Evolutionary conservation across 2,888 invertebrate genomes (phyloP), one percentile per base, ranked within the genome.

Genomic region (Polyommatus icarus): DNA sequence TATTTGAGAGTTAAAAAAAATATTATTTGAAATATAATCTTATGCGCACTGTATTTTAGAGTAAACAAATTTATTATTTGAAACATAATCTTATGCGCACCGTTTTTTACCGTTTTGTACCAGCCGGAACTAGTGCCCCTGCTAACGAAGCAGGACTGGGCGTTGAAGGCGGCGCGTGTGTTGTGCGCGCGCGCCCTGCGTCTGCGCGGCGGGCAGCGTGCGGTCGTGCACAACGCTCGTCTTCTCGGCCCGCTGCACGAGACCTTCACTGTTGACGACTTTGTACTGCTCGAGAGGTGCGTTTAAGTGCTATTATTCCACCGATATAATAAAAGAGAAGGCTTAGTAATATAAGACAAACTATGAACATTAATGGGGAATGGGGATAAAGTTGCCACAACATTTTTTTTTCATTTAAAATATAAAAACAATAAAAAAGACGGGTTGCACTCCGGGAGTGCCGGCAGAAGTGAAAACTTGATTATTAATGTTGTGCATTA

Each of bases 201-300:
- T 54, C 90, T 99, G 80, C 87, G 89, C 0, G 93, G 95, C 18
- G 96, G 97, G 4, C 95, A 95, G 76, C 95, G 96, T 80, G 97
- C 97, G 0, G 92, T 99, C 4, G 94, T 99, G 20, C 96, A 97
- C 78, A 99, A 99, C 93, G 98, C 99, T 15, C 95, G 98, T 80
- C 95, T 99, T 54, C 94, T 98, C 78, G 99, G 99, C 0, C 98
- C 99, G 0, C 92, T 99, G 8, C 92, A 95, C 32, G 99, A 99
- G 87, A 90, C 91, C 32, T 98, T 99, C 87, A 96, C 96, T 4
- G 92, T 95, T 54, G 99, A 99, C 77, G 99, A 99, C 92, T 99
- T 99, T 88, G 95, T 96, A 59, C 93, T 99, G 54, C 94, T 99
- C 76, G 99, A 99, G 87, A 96, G 97, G 90, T 95, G 71, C 24